phyloP scores from a whole-genome alignment of 1,140 invertebrate genomes.

The Dryas iulia region DNA sequence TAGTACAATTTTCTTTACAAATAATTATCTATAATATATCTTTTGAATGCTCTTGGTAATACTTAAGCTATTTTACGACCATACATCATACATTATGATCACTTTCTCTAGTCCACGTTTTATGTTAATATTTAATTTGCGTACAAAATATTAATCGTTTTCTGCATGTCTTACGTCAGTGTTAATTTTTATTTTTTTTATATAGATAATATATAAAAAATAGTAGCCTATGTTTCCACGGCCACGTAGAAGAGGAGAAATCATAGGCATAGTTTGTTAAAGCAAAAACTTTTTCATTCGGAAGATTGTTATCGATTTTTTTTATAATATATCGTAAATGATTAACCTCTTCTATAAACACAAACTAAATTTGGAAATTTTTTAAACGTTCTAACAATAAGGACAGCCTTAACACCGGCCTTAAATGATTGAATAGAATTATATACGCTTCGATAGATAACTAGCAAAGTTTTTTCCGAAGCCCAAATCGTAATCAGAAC shows the following conservation, averaged over 20 bases:
- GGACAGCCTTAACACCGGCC: slow-evolving; percentile 1
- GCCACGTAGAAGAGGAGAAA: no score
- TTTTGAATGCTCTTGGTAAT: slow-evolving; percentile 21
- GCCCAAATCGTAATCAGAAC: not conserved
- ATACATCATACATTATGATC: slow-evolving; percentile 15
- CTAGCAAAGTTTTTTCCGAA: not conserved
- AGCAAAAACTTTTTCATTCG: no score
- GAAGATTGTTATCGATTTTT: no score
- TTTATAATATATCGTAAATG: no score
- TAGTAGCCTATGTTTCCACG: not conserved
- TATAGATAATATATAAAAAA: not conserved
- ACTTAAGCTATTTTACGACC: slow-evolving; percentile 21
- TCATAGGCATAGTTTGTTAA: no score
- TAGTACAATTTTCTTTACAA: not conserved
- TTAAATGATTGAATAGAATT: slow-evolving; percentile 4
- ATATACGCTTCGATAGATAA: slow-evolving; percentile 2
- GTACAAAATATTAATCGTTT: slow-evolving; percentile 17
- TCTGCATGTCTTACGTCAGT: not conserved
- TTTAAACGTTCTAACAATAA: not conserved
- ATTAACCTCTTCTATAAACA: no score
- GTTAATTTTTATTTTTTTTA: no score
- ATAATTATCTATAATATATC: slow-evolving; percentile 8
- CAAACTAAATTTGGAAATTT: slow-evolving; percentile 1
- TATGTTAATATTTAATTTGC: slow-evolving; percentile 25
- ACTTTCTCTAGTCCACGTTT: slow-evolving; percentile 24